These are phyloP conservation scores for Augochlorella aurata DNA, from an alignment of 2,888 invertebrate genomes.

Conservation along the genomic window DNA sequence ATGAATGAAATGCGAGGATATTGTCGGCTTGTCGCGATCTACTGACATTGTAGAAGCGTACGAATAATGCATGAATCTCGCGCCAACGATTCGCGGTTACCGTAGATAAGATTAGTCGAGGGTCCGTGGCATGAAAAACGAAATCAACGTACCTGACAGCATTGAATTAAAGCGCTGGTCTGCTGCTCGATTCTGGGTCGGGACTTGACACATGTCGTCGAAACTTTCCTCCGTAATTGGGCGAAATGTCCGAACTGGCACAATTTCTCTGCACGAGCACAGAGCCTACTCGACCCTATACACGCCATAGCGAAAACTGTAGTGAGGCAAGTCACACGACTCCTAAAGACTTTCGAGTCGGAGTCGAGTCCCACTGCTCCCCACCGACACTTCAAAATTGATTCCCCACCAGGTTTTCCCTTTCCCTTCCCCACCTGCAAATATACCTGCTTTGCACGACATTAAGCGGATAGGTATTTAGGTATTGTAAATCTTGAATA, in stretches of 20 bases:
- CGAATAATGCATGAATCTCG: not conserved
- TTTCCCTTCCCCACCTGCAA: conserved; percentile 36
- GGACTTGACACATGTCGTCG: conserved; percentile 87
- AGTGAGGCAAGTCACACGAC: conserved; percentile 83
- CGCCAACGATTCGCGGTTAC: not conserved
- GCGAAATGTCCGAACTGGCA: conserved; percentile 88
- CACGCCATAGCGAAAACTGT: conserved; percentile 92
- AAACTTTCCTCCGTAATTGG: conserved; percentile 86
- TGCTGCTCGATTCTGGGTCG: conserved; percentile 85
- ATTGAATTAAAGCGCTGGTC: conserved; percentile 79
- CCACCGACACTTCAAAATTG: conserved; percentile 64
- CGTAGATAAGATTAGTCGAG: conserved; percentile 9
- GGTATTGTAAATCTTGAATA: not conserved
- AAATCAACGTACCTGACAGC: conserved; percentile 80
- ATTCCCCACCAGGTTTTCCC: conserved; percentile 43
- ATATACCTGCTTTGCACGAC: conserved; percentile 23
- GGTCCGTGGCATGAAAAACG: not conserved
- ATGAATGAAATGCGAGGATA: conserved; percentile 42
- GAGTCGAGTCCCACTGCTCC: conserved; percentile 69
- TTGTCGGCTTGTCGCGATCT: not conserved
- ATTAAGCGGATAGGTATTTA: conserved; percentile 18
- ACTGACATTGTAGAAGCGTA: not conserved
- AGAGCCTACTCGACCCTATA: conserved; percentile 91
- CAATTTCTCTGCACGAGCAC: conserved; percentile 92
- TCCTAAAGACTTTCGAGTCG: conserved; percentile 72